phyloP scores from a whole-genome alignment of 2,797 vertebrate genomes.

The Scomberomorus guttatus region DNA sequence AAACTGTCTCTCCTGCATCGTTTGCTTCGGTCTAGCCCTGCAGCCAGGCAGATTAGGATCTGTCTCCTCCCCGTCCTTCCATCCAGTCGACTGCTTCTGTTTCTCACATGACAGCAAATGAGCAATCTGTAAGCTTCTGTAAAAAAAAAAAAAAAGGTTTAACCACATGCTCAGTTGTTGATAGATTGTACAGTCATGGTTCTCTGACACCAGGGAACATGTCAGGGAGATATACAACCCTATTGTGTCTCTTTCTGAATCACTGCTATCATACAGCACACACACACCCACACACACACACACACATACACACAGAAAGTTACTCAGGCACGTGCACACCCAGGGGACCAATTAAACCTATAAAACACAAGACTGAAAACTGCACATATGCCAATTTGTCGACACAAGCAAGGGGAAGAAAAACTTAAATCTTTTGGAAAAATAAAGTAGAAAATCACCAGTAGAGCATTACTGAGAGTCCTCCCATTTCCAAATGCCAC shows the following conservation, averaged over 20 bases:
- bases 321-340: conserved; percentile 24
- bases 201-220: conserved; percentile 43
- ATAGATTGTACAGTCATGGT: conserved; percentile 57
- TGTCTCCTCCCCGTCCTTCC: background rate
- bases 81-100: conserved; percentile 8
- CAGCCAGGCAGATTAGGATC: conserved; percentile 38
- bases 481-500: background rate
- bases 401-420: conserved; percentile 5
- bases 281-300: background rate
- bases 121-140: conserved; percentile 19
- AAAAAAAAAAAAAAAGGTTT: conserved; percentile 6
- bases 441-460: background rate
- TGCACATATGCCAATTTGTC: conserved; percentile 40
- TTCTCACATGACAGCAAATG: conserved; percentile 35
- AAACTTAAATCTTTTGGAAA: conserved; percentile 9
- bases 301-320: background rate
- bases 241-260: conserved; percentile 58
- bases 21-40: conserved; percentile 37
- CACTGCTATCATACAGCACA: conserved; percentile 42
- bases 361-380: conserved; percentile 40
- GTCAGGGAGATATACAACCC: conserved; percentile 48
- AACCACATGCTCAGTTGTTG: conserved; percentile 28
- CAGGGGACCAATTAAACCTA: conserved; percentile 59
- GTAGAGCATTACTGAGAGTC: background rate
- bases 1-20: conserved; percentile 32